Evolutionary conservation across 2,888 invertebrate genomes (phyloP), one percentile per base, ranked within the genome.

Genomic region (Leucoma salicis): DNA sequence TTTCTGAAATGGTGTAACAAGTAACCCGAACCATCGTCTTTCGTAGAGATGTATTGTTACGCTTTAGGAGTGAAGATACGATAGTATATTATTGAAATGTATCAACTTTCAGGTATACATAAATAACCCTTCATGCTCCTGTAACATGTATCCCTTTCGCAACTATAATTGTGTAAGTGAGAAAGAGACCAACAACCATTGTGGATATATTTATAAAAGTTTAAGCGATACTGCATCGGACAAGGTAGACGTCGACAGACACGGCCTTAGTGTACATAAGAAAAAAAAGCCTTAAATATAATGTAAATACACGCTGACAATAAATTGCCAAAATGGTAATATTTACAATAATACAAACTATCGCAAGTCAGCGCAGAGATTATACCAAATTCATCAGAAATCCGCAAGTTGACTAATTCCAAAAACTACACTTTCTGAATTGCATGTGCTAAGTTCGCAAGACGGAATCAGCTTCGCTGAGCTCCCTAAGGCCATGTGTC

Each of bases 181-280:
- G n/a, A 27, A 15, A 14, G 24, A 10, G 16, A 14, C 14, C 41
- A 12, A 39, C 15, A n/a, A 39, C 39, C 43, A 49, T 43, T 47
- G 52, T 57, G 57, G 52, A 60, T 53, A 50, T 25, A 57, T 42
- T 12, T 25, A 35, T 33, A 33, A 7, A 16, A 11, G 31, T 21
- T 6, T 38, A 42, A 49, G 53, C 60, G 77, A 74, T 72, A 75
- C 84, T 81, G 83, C 83, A 82, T 82, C 83, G 83, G 83, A 83
- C 82, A 64, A 43, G 45, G 35, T 57, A 46, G 48, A n/a, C 49
- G 39, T 35, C 52, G 42, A 50, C 44, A 42, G 46, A 52, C 50
- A 64, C 70, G 70, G 66, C 70, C 68, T 70, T 66, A 47, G 39
- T 15, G 8, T 44, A 35, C 42, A 41, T 58, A 48, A 40, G 21